Base-by-base conservation (phyloP, 37 sponge, comb jelly and placozoan species). In the Mnemiopsis leidyi region DNA sequence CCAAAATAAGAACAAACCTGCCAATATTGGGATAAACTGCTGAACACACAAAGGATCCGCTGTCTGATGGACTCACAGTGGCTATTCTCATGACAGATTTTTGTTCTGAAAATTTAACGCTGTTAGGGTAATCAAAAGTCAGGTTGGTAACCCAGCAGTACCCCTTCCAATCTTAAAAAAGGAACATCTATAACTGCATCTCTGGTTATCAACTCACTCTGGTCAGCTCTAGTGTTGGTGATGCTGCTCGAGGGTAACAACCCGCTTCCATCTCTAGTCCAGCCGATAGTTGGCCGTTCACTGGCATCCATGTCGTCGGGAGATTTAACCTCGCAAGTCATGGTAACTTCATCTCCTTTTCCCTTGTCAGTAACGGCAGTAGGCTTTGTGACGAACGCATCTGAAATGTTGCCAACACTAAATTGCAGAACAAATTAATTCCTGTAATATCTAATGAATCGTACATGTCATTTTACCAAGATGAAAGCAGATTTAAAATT, bases 241-340 rank as follows among this genome's bases (percentile, higher is more conserved):
- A 85, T 3, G 30, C 3, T 26, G 29, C 48, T 37, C 3, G 40
- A 18, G 25, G 61, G 29, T 85, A n/a, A n/a, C 25, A 85, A 23
- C 5, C 90, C 90, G 20, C 3, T 25, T 13, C 90, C 90, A 39
- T 85, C 90, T 1, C 24, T n/a, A 23, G 90, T 23, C 90, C 90
- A 85, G 0, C 29, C 39, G 26, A 85, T 85, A 0, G 36, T 26
- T 7, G 90, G 90, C 16, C 24, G 24, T 25, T 85, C 90, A 28
- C 9, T 37, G 25, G 23, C 24, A 20, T 29, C 9, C 61, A 85
- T 13, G 61, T 38, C 61, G 35, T 13, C 61, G 2, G 48, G 39
- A 0, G 26, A 33, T 28, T 21, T 28, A 29, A 39, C 48, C 35
- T 23, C 26, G 26, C 90, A 85, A 37, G 90, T 85, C 26, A 85